These are phyloP conservation scores for Orthosia gracilis DNA, from an alignment of 2,888 invertebrate genomes.

Conservation along the genomic window DNA sequence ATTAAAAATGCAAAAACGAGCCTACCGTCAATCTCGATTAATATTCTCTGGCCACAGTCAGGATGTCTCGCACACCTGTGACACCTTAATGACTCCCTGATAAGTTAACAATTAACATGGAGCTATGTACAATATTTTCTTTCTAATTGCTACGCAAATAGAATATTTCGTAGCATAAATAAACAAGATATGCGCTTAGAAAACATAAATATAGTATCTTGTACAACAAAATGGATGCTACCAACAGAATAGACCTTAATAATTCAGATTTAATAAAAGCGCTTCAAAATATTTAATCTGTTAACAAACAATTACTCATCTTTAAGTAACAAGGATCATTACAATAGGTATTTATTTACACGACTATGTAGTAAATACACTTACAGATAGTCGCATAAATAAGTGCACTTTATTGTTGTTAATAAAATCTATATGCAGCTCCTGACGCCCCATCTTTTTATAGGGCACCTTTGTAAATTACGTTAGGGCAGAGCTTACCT, in stretches of 20 bases:
- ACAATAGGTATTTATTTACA: constrained; percentile 59
- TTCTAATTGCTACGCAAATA: constrained; percentile 57
- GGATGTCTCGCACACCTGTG: constrained; percentile 62
- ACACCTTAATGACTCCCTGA: constrained; percentile 61
- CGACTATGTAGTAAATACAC: constrained; percentile 59
- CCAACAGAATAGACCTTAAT: constrained; percentile 12
- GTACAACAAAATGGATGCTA: constrained; percentile 10
- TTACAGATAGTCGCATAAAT: constrained; percentile 66
- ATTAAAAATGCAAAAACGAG: constrained; percentile 55
- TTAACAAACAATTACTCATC: constrained; percentile 42
- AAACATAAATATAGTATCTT: constrained; percentile 10
- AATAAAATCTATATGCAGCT: constrained; percentile 72
- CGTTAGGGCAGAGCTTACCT: constrained; percentile 79
- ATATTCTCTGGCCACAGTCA: constrained; percentile 59
- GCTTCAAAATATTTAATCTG: constrained; percentile 40
- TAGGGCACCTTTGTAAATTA: constrained; percentile 78
- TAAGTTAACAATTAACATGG: constrained; percentile 59
- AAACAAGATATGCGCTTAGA: constrained; percentile 8
- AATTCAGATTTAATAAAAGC: constrained; percentile 31
- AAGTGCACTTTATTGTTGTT: constrained; percentile 72
- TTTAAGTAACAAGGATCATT: constrained; percentile 55
- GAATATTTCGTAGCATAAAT: constrained; percentile 43
- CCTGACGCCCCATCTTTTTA: constrained; percentile 76
- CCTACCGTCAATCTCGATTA: constrained; percentile 54
- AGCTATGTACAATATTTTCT: constrained; percentile 47